Evolutionary conservation across 2,797 vertebrate species (phyloP).

Genomic region (Chaenodraco wilsoni): DNA sequence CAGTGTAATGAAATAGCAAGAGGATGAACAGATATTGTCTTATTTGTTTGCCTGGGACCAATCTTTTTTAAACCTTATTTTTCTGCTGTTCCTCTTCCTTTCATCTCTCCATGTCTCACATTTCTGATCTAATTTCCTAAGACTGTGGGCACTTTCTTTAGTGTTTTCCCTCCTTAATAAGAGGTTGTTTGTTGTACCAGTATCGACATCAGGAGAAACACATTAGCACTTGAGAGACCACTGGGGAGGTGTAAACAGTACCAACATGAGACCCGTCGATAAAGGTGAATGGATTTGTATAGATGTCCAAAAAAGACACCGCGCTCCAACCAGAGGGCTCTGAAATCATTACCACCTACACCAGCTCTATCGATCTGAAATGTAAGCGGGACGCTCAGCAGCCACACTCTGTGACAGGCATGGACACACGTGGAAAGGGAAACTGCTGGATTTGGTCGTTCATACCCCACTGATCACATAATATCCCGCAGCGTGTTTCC

Average conservation of each 20-base stretch:
- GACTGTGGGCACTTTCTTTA: conserved; percentile 6
- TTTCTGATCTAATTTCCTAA: conserved; percentile 26
- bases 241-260: conserved; percentile 67
- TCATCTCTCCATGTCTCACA: conserved; percentile 34
- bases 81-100: conserved; percentile 29
- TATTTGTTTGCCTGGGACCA: conserved; percentile 11
- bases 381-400: conserved; percentile 22
- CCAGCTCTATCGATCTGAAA: conserved; percentile 59
- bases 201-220: conserved; percentile 63
- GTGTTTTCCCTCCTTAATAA: conserved; percentile 33
- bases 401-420: conserved; percentile 11
- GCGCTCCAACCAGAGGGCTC: conserved; percentile 49
- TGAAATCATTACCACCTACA: conserved; percentile 70
- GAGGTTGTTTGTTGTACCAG: conserved; percentile 50
- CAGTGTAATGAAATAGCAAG: conserved; percentile 23
- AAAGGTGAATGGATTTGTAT: conserved; percentile 65
- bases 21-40: conserved; percentile 12
- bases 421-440: conserved; percentile 30
- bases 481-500: conserved; percentile 7
- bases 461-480: conserved; percentile 43
- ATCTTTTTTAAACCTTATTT: conserved; percentile 22
- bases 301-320: conserved; percentile 64
- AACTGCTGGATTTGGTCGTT: conserved; percentile 46
- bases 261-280: conserved; percentile 63
- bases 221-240: conserved; percentile 64